A percentile compares a stretch with the other conserved stretches of the same genome.
phyloP scores from a whole-genome alignment of 2,888 invertebrate species.

The Cephus sareptanus region DNA sequence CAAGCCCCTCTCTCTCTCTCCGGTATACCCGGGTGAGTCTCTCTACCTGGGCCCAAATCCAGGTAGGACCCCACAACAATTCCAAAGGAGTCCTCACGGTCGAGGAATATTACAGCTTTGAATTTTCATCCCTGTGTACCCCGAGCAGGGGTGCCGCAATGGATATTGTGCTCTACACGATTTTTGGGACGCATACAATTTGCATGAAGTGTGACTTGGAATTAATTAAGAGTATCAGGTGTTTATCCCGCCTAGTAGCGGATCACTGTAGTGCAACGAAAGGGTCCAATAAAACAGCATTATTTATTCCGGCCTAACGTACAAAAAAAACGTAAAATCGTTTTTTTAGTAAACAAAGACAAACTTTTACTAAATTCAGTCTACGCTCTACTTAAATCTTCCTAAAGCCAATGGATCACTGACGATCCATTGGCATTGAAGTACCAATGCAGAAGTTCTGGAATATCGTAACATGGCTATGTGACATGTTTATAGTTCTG shows the following conservation, averaged over 20 bases:
- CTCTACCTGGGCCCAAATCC: constrained; percentile 42
- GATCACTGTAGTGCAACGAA: not conserved
- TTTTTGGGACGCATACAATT: not conserved
- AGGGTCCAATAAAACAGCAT: not conserved
- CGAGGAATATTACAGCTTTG: constrained; percentile 4
- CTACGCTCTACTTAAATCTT: not conserved
- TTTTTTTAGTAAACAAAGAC: not conserved
- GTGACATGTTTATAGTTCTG: constrained; percentile 7
- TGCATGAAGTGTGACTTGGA: constrained; percentile 2
- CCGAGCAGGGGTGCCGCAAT: not conserved
- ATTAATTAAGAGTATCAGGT: not conserved
- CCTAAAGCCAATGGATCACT: not conserved
- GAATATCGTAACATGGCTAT: constrained; percentile 1
- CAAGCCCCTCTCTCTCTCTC: constrained; percentile 29
- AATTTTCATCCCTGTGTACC: constrained; percentile 1
- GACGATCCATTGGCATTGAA: not conserved
- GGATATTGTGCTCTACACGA: not conserved
- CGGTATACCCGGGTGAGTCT: constrained; percentile 13
- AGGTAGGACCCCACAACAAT: constrained; percentile 2
- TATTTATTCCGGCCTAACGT: not conserved
- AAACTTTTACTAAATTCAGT: not conserved
- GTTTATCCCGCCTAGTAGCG: not conserved
- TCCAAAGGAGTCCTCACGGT: not conserved
- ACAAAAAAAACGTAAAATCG: not conserved
- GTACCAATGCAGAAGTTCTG: not conserved